Conservation (phyloP, 2,113 vertebrate genomes). For the Halichoeres trimaculatus region DNA sequence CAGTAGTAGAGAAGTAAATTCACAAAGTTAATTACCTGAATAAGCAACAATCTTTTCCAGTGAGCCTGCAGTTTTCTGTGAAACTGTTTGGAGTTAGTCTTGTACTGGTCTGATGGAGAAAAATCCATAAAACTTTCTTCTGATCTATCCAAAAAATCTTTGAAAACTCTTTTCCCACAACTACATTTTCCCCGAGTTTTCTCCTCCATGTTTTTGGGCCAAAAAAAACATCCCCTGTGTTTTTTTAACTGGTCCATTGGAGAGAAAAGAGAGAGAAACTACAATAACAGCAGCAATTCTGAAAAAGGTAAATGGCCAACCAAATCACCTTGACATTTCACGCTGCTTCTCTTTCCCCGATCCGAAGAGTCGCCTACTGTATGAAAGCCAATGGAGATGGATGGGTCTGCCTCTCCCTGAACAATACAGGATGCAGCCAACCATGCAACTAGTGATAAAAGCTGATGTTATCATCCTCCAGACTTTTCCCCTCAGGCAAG, state of each 20-base stretch:
- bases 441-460: constrained; percentile 78
- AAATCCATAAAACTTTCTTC: neutral
- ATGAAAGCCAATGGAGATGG: constrained; percentile 76
- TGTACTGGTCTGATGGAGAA: neutral
- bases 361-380: constrained; percentile 58
- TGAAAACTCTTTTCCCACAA: neutral
- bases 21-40: no score
- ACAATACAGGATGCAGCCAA: constrained; percentile 78
- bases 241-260: constrained; percentile 23
- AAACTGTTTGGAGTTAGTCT: no score
- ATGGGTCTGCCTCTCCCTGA: constrained; percentile 69
- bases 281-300: constrained; percentile 46
- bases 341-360: constrained; percentile 50
- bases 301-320: constrained; percentile 55
- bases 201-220: neutral
- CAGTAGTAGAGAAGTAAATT: no score
- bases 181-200: neutral
- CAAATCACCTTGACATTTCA: constrained; percentile 66
- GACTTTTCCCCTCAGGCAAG: constrained; percentile 58
- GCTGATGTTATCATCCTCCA: constrained; percentile 74
- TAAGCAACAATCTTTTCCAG: no score
- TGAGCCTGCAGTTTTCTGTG: no score
- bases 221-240: neutral
- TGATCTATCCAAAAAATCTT: neutral
- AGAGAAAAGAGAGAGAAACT: constrained; percentile 22